Conservation (phyloP, 2,888 invertebrate genomes). For the Dione vanillae region DNA sequence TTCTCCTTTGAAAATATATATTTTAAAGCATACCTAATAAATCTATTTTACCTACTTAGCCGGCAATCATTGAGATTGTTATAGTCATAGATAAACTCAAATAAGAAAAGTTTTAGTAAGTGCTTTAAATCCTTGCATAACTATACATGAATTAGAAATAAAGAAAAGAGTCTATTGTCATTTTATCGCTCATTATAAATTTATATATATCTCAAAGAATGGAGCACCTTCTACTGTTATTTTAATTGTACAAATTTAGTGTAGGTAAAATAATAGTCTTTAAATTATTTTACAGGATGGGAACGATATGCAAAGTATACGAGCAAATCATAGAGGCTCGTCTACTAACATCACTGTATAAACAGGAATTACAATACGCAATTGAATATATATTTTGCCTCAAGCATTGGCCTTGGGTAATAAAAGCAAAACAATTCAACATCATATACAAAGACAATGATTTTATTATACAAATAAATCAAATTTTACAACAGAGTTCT, state of each 20-base stretch:
- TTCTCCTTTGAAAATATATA: background rate
- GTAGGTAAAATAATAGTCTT: background rate
- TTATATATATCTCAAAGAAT: too few species aligned
- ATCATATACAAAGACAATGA: conserved; percentile 11
- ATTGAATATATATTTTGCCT: background rate
- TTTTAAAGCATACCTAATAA: conserved; percentile 1
- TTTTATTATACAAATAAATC: conserved; percentile 52
- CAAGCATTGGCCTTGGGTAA: background rate
- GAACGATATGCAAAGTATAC: background rate
- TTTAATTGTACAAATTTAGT: too few species aligned
- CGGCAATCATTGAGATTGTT: background rate
- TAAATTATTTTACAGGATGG: background rate
- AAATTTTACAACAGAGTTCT: conserved; percentile 66
- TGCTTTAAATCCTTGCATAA: too few species aligned
- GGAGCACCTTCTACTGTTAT: too few species aligned
- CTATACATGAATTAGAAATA: too few species aligned
- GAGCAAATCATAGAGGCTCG: background rate
- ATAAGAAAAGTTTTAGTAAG: too few species aligned
- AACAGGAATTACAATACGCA: conserved; percentile 8
- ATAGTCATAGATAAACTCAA: background rate
- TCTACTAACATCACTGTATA: background rate
- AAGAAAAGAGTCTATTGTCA: too few species aligned
- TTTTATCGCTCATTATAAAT: too few species aligned
- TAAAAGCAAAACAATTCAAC: conserved; percentile 20
- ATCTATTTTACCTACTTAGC: background rate